These are phyloP conservation scores for Philotrypesis tridentata DNA, from an alignment of 1,140 invertebrate genomes.

Conservation along the genomic window DNA sequence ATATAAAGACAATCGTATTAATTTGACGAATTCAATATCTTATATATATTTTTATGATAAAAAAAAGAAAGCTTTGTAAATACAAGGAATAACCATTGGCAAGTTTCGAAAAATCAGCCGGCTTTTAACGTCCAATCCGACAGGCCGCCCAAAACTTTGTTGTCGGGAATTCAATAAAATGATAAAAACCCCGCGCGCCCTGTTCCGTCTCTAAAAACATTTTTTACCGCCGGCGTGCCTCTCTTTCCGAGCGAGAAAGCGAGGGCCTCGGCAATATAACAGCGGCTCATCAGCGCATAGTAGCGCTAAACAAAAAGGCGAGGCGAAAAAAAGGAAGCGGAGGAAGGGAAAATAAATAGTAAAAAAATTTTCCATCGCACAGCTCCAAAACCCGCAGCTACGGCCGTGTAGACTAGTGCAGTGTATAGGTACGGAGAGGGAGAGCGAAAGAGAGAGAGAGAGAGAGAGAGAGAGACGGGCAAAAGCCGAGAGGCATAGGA, in stretches of 20 bases:
- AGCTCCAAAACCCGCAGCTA: background rate
- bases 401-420: too few species aligned
- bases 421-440: too few species aligned
- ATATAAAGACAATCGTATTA: background rate
- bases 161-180: background rate
- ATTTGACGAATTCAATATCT: background rate
- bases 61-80: background rate
- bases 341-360: background rate
- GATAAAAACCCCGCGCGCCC: background rate
- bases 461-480: too few species aligned
- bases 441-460: too few species aligned
- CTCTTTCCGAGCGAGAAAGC: background rate
- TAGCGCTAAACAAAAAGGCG: too few species aligned
- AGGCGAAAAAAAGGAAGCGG: background rate
- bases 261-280: background rate
- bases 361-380: constrained; percentile 8
- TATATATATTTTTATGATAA: background rate
- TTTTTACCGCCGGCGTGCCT: background rate
- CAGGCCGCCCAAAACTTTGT: background rate
- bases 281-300: background rate
- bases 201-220: background rate
- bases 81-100: background rate
- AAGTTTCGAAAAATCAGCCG: background rate
- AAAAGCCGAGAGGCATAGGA: background rate
- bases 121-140: too few species aligned